Evolutionary conservation across 2,888 invertebrate genomes (phyloP).

Genomic region (Drosophila cognata): DNA sequence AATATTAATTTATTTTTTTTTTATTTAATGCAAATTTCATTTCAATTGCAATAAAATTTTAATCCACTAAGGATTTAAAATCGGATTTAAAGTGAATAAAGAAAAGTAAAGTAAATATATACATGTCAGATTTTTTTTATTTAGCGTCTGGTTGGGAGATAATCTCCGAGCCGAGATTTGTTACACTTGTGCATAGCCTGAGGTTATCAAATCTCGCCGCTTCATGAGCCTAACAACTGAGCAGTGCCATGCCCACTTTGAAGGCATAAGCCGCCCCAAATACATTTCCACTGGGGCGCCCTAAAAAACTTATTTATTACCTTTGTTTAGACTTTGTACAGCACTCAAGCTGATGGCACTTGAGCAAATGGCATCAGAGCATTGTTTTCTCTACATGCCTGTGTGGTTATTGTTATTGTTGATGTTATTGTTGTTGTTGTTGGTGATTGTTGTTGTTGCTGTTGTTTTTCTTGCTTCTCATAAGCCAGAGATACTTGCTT

Average conservation of each 20-base stretch:
- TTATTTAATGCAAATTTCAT: slow-evolving; percentile 15
- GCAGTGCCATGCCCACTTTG: slow-evolving; percentile 32
- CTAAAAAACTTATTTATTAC: slow-evolving; percentile 77
- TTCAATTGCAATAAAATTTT: slow-evolving; percentile 10
- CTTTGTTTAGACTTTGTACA: slow-evolving; percentile 79
- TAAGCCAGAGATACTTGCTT: slow-evolving; percentile 60
- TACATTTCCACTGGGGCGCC: slow-evolving; percentile 40
- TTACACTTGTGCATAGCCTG: slow-evolving; percentile 1
- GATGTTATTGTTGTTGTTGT: slow-evolving; percentile 9
- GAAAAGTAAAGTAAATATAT: background rate
- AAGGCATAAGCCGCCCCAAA: slow-evolving; percentile 7
- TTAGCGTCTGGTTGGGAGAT: slow-evolving; percentile 13
- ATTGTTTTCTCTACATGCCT: slow-evolving; percentile 49
- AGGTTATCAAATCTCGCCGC: slow-evolving; percentile 36
- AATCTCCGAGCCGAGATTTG: slow-evolving; percentile 14
- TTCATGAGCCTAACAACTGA: slow-evolving; percentile 56
- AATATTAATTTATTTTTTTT: too few species aligned
- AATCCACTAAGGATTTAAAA: background rate
- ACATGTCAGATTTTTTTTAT: slow-evolving; percentile 3
- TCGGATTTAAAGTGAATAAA: background rate
- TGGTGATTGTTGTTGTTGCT: slow-evolving; percentile 8
- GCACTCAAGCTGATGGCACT: slow-evolving; percentile 69
- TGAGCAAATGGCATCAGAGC: slow-evolving; percentile 69
- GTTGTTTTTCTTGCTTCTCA: slow-evolving; percentile 15
- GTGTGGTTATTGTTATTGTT: slow-evolving; percentile 25